Evolutionary conservation across 2,797 vertebrate species (phyloP), one percentile per base, ranked within the genome.

Genomic region (Podarcis lilfordi): DNA sequence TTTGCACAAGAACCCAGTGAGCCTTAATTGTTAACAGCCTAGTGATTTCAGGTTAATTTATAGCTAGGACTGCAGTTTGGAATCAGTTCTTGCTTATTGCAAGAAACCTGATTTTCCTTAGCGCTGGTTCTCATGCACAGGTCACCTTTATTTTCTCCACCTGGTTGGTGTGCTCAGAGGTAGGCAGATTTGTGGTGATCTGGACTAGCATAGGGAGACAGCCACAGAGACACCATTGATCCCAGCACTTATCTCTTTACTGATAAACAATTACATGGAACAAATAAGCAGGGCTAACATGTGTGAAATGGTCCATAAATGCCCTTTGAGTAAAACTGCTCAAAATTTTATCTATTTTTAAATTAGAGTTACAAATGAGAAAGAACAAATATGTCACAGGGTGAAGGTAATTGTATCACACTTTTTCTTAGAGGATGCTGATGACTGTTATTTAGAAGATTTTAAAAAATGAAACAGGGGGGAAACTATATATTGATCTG

Each of bases 401-500:
- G 78, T 85, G 27, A 0, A 90, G 82, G 87, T 15, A 55, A 55
- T 15, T 55, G 50, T 4, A 55, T 15, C 27, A 92, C 37, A 81
- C 25, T 37, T 84, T 80, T 91, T 87, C 27, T 89, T 92, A 27
- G 68, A 84, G 85, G 84, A 92, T 93, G 84, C 61, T 91, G 87
- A 91, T 84, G 82, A 93, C 91, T 93, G 91, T 92, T 89, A 32
- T 91, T 92, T 91, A 74, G 64, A 88, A 88, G 82, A 86, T 92
- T 92, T 92, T 59, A n/a, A 32, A 78, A 23, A 68, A 45, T 5
- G 89, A 94, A 89, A 93, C 92, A 92, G 94, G 82, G 25, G 3
- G 13, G 29, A 92, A 92, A 94, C 94, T 93, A 91, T 93, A 91
- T 86, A 88, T 68, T 84, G 91, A 78, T 87, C 61, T 89, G 17